These are phyloP conservation scores for Panopea generosa DNA, from an alignment of 2,888 invertebrate genomes.

Conservation along the genomic window DNA sequence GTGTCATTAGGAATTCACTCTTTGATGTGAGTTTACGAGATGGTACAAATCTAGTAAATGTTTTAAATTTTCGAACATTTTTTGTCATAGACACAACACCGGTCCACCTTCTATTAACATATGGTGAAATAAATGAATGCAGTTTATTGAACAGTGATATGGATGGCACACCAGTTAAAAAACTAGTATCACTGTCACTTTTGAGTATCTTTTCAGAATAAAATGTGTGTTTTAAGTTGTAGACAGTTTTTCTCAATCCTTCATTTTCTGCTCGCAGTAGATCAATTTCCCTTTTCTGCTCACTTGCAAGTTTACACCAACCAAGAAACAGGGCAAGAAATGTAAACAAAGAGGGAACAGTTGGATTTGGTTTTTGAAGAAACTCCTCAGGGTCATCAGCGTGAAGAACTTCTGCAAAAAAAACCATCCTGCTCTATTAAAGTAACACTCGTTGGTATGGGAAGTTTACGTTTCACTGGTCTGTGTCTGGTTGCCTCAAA, in stretches of 20 bases:
- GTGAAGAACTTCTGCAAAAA: background rate
- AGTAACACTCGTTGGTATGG: background rate
- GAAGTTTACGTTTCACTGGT: background rate
- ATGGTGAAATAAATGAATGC: constrained; percentile 34
- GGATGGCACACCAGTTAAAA: constrained; percentile 39
- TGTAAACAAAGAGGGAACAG: background rate
- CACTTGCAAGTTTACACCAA: background rate
- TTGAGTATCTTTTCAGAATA: constrained; percentile 34
- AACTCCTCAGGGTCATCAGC: background rate
- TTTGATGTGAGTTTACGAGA: constrained; percentile 40
- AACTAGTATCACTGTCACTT: constrained; percentile 42
- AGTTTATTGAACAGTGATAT: constrained; percentile 36
- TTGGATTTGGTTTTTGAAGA: background rate
- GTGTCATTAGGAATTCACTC: constrained; percentile 46
- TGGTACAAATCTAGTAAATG: constrained; percentile 30
- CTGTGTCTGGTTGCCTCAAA: constrained; percentile 7
- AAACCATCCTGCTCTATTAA: too few species aligned
- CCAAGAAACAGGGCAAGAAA: constrained; percentile 1
- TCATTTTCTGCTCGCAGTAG: constrained; percentile 1
- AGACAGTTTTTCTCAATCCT: too few species aligned
- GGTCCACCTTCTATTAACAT: constrained; percentile 50
- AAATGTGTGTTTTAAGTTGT: background rate
- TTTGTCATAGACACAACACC: constrained; percentile 26
- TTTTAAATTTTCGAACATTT: constrained; percentile 19
- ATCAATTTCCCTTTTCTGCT: constrained; percentile 12